Conservation (phyloP, 2,797 vertebrate genomes). For the Poeciliopsis turneri region DNA sequence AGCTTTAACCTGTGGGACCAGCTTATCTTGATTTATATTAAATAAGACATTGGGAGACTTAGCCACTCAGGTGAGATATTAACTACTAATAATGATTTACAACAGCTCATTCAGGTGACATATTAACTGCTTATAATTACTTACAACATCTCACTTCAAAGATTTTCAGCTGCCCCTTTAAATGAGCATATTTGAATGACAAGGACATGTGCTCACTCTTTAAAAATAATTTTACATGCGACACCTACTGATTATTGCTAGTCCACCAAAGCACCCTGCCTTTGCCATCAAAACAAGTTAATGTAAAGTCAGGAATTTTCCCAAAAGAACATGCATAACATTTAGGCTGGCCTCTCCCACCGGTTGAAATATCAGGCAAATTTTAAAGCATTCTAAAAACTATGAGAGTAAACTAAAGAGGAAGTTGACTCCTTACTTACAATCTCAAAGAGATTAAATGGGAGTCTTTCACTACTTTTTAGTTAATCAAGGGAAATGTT, state of each 20-base stretch:
- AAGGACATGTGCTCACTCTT: not conserved
- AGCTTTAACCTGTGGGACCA: not conserved
- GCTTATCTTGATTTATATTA: not conserved
- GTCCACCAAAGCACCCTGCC: not conserved
- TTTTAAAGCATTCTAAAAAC: not conserved
- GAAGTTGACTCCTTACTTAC: conserved; percentile 6
- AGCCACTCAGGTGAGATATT: not conserved
- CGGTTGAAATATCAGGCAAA: not conserved
- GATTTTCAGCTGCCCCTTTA: not conserved
- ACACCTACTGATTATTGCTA: not conserved
- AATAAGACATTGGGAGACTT: not conserved
- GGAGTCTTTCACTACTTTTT: conserved; percentile 21
- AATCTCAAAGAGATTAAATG: conserved; percentile 22
- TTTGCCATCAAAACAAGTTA: not conserved
- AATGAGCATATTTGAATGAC: not conserved
- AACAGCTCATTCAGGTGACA: not conserved
- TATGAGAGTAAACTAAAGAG: conserved; percentile 25
- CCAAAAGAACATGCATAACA: not conserved
- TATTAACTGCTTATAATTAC: not conserved
- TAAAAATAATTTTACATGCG: not conserved
- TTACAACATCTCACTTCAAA: not conserved
- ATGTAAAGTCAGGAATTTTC: not conserved
- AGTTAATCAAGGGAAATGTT: conserved; percentile 41
- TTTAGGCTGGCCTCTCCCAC: not conserved
- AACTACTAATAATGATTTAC: not conserved